phyloP scores from a whole-genome alignment of 2,113 vertebrate species.

The Psettodes erumei region DNA sequence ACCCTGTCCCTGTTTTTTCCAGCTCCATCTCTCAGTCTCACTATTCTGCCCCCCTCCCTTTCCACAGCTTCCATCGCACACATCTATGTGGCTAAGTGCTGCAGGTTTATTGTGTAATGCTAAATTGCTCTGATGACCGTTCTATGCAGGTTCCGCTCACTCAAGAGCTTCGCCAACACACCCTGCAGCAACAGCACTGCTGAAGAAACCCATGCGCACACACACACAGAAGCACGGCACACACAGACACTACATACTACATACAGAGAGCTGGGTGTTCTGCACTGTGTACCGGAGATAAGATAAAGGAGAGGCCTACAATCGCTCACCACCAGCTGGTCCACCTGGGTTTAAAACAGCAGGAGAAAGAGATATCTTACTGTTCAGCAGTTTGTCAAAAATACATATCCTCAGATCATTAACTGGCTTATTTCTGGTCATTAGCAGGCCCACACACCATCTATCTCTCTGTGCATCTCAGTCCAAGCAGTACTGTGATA shows the following conservation, averaged over 20 bases:
- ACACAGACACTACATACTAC: constrained; percentile 4
- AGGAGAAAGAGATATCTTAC: background rate
- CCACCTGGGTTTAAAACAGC: constrained; percentile 9
- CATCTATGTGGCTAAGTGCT: constrained; percentile 40
- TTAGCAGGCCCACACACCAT: constrained; percentile 32
- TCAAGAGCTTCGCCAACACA: constrained; percentile 30
- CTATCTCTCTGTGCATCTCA: background rate
- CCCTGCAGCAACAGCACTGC: constrained; percentile 29
- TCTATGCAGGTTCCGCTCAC: constrained; percentile 32
- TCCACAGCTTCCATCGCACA: constrained; percentile 26
- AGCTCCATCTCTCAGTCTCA: background rate
- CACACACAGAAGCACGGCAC: constrained; percentile 6
- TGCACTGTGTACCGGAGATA: constrained; percentile 56
- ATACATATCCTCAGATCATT: constrained; percentile 27
- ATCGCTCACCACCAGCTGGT: constrained; percentile 59
- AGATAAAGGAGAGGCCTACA: constrained; percentile 53
- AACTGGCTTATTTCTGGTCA: constrained; percentile 32
- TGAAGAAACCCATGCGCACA: constrained; percentile 16
- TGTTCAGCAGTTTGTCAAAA: constrained; percentile 38
- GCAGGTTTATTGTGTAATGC: constrained; percentile 51
- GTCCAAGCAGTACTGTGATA: constrained; percentile 34
- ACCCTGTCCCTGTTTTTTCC: background rate
- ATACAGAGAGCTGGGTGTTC: constrained; percentile 1
- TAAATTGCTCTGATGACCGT: constrained; percentile 51
- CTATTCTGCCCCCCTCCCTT: background rate